Percentiles rank a stretch among this genome's conserved stretches.
phyloP scores from a whole-genome alignment of 2,797 vertebrate species.

The Eurystomus glaucurus region DNA sequence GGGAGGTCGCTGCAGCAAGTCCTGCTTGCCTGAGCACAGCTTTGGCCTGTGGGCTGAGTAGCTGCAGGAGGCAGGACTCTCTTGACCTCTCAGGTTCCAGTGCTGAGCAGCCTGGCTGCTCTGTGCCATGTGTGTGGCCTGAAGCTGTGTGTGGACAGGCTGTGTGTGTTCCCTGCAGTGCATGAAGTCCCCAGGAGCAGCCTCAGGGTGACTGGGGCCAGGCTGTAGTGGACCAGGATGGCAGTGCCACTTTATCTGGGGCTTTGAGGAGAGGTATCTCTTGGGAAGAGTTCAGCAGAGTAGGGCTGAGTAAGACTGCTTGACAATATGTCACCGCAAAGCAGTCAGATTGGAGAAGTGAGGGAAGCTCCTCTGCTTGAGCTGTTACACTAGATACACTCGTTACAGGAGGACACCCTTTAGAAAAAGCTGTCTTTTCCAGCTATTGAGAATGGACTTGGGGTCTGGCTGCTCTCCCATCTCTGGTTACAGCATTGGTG shows the following conservation, averaged over 20 bases:
- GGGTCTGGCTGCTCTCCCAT: background rate
- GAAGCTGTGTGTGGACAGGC: background rate
- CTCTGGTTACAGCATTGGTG: background rate
- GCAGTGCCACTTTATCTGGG: background rate
- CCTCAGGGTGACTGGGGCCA: background rate
- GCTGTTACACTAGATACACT: background rate
- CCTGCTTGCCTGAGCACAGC: background rate
- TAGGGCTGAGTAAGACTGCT: background rate
- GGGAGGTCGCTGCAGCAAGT: background rate
- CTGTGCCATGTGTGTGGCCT: background rate
- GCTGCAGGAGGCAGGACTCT: background rate
- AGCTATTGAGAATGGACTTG: background rate
- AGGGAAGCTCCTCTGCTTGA: background rate
- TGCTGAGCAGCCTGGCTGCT: background rate
- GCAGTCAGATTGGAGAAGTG: background rate
- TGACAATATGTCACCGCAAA: background rate
- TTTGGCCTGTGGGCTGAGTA: background rate
- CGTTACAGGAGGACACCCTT: background rate
- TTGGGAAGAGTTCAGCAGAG: background rate
- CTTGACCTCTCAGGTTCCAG: background rate
- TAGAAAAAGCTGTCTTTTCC: background rate
- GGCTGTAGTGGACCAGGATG: background rate
- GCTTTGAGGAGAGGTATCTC: background rate
- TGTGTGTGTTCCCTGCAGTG: background rate
- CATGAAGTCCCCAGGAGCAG: fast-evolving